phyloP scores from a whole-genome alignment of 2,797 vertebrate species.

The Microchirus variegatus region DNA sequence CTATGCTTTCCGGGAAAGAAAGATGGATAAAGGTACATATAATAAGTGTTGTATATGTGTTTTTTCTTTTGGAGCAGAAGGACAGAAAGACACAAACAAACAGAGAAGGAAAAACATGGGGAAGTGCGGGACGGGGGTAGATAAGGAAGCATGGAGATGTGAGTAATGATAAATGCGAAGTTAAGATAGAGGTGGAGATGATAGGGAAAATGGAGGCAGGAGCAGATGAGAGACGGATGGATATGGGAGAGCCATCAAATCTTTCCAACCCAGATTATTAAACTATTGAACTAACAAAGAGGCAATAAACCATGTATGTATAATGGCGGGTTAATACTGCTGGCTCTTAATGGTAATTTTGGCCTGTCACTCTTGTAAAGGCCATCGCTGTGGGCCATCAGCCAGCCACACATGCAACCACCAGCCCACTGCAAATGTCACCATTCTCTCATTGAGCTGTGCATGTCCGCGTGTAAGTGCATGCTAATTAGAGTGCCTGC shows the following conservation, averaged over 20 bases:
- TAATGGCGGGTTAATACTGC: conserved; percentile 66
- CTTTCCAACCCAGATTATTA: conserved; percentile 52
- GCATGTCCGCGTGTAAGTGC: background rate
- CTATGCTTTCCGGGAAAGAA: too few species aligned
- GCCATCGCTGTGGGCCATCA: conserved; percentile 80
- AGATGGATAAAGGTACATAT: background rate
- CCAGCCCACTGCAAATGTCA: conserved; percentile 80
- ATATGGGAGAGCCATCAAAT: conserved; percentile 56
- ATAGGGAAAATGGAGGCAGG: conserved; percentile 35
- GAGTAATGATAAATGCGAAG: conserved; percentile 28
- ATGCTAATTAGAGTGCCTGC: conserved; percentile 14
- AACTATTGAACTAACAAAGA: conserved; percentile 54
- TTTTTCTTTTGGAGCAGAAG: background rate
- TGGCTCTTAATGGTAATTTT: conserved; percentile 74
- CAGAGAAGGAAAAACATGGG: background rate
- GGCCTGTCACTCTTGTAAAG: conserved; percentile 77
- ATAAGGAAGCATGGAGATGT: conserved; percentile 21
- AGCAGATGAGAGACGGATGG: conserved; percentile 44
- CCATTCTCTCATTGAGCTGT: conserved; percentile 68
- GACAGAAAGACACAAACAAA: conserved; percentile 1
- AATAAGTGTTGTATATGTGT: background rate
- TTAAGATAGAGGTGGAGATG: conserved; percentile 27
- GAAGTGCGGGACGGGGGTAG: conserved; percentile 1
- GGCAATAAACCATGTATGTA: conserved; percentile 41
- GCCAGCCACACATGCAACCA: conserved; percentile 66